Conservation (phyloP, 2,888 invertebrate species). For the Erebia palarica region DNA sequence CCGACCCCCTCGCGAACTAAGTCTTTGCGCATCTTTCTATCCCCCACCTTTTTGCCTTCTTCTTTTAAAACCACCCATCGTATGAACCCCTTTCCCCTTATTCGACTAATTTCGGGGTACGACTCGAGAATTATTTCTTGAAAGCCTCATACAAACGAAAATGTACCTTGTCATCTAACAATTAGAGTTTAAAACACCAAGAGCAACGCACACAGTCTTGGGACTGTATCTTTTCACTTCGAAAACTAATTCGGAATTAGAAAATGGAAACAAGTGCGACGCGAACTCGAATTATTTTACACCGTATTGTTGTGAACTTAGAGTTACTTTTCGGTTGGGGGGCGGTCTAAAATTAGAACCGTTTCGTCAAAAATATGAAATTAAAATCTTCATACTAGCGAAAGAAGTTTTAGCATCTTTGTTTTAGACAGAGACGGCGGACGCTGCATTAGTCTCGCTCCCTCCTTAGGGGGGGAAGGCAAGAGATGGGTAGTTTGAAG, state of each 20-base stretch:
- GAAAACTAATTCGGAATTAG: constrained; percentile 82
- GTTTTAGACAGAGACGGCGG: constrained; percentile 80
- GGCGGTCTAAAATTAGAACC: constrained; percentile 73
- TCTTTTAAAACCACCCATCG: constrained; percentile 82
- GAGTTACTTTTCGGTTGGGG: constrained; percentile 46
- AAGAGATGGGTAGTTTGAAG: constrained; percentile 80
- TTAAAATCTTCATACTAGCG: constrained; percentile 83
- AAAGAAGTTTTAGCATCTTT: constrained; percentile 83
- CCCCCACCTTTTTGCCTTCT: constrained; percentile 81
- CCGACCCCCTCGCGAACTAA: constrained; percentile 76
- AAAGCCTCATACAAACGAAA: constrained; percentile 54
- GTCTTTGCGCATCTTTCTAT: constrained; percentile 83
- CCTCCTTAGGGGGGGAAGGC: constrained; percentile 51
- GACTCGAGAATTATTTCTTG: constrained; percentile 82
- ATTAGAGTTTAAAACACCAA: constrained; percentile 53
- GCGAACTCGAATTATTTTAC: constrained; percentile 39
- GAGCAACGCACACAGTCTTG: constrained; percentile 67
- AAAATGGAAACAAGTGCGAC: constrained; percentile 76
- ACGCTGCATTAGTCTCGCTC: constrained; percentile 80
- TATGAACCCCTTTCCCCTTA: constrained; percentile 81
- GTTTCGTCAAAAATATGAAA: constrained; percentile 83
- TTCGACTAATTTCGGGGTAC: constrained; percentile 83
- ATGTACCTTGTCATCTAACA: constrained; percentile 50
- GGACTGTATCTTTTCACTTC: constrained; percentile 83
- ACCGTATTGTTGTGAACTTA: constrained; percentile 40